These are phyloP conservation scores for Phalera bucephala DNA, from an alignment of 2,888 invertebrate species.

Conservation along the genomic window DNA sequence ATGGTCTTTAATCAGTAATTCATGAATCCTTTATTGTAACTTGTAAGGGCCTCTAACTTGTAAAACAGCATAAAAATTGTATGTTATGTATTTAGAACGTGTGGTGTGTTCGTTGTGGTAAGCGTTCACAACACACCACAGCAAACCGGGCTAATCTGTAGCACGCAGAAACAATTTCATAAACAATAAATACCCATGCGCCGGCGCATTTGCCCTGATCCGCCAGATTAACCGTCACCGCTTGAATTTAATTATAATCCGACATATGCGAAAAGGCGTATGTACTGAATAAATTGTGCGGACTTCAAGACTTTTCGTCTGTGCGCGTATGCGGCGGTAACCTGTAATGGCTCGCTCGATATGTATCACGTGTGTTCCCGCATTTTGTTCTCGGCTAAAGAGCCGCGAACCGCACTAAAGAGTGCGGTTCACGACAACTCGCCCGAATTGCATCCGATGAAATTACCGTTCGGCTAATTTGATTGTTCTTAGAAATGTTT, in stretches of 20 bases:
- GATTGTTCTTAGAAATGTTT: slow-evolving; percentile 21
- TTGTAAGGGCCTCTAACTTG: no score
- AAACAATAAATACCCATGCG: slow-evolving; percentile 40
- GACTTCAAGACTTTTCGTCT: slow-evolving; percentile 6
- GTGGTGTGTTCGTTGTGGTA: neutral
- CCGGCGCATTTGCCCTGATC: slow-evolving; percentile 38
- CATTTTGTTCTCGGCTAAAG: slow-evolving; percentile 18
- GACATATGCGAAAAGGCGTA: slow-evolving; percentile 19
- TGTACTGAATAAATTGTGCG: slow-evolving; percentile 2
- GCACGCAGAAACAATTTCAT: slow-evolving; percentile 41
- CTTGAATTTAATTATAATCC: slow-evolving; percentile 38
- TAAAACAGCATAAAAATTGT: neutral
- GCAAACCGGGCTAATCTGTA: slow-evolving; percentile 24
- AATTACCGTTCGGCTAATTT: slow-evolving; percentile 25
- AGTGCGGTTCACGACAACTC: slow-evolving; percentile 11
- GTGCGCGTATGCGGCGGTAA: slow-evolving; percentile 22
- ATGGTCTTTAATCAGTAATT: neutral
- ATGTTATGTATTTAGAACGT: neutral
- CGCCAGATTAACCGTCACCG: slow-evolving; percentile 45
- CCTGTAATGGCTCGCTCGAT: slow-evolving; percentile 36
- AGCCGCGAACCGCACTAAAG: slow-evolving; percentile 7
- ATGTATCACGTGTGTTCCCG: slow-evolving; percentile 37
- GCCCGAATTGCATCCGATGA: slow-evolving; percentile 21
- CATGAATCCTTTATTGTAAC: neutral
- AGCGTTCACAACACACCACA: slow-evolving; percentile 11